Base-by-base conservation (phyloP, 2,888 invertebrate species). In the Leptinotarsa haldemani region DNA sequence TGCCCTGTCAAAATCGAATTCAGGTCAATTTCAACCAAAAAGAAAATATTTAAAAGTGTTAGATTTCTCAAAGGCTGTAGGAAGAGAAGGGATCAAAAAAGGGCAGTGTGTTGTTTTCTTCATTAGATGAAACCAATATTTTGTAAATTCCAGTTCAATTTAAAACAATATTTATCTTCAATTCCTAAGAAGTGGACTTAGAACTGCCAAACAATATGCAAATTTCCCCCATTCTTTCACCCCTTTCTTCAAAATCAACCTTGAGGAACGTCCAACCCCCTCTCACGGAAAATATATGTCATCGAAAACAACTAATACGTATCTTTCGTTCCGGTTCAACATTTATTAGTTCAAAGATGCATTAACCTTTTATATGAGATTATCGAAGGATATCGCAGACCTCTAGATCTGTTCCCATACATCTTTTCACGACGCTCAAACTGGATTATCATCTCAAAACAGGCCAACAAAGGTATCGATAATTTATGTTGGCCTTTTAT, bases 401-500 rank as follows among this genome's bases (percentile, higher is more conserved):
- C 47, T 70, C 70, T 56, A 50, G 48, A 70, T 70, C 22, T 18
- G 58, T 70, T 70, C 64, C 63, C 63, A 70, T 70, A 64, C 64
- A 40, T 64, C 63, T 70, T 64, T 47, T 53, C 46, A 25, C 56
- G 69, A 74, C 71, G 74, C 79, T 77, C 71, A 70, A 70, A 74
- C 70, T 72, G 70, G 72, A 75, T 75, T 75, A 75, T 50, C 72
- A 75, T 75, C 61, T 75, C 69, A 75, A 70, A 72, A 69, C 64
- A 66, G 68, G 22, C 70, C 63, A 74, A 80, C 79, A 79, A 80
- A 79, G 77, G 79, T 71, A 69, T 65, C 69, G 69, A 79, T 79
- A 79, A 80, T 79, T 81, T 81, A 80, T 77, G 70, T 77, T 74
- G 75, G 74, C 76, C 73, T 77, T 78, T 75, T 71, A 74, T 74